Evolutionary conservation across 2,797 vertebrate genomes (phyloP), one percentile per base, ranked within the genome.

Genomic region (Phoeniculus purpureus): DNA sequence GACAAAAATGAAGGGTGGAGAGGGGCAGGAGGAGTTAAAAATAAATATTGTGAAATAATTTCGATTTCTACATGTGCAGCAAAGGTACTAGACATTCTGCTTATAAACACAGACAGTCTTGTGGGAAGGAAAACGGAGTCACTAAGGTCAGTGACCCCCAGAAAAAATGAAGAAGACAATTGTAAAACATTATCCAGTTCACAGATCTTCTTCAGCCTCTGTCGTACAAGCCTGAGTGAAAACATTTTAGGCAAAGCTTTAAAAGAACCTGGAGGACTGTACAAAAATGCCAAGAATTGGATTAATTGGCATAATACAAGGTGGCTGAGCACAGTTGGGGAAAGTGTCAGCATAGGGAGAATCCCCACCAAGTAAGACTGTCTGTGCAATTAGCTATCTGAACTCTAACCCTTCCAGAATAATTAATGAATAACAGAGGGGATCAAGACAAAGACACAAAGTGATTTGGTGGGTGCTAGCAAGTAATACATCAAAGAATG

Each of bases 371-470:
- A 98, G 98, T 98, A 98, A 98, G 98, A 98, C 97, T 97, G 98
- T 98, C 98, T 98, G 98, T 98, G 98, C 98, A 99, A 99, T 99
- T 99, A 99, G 98, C 98, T 98, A 97, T 98, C 97, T 98, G 98
- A 99, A 98, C 99, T 98, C 98, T 98, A 98, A 99, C 99, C 99
- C 98, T 97, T 98, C 98, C 97, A 98, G 98, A 99, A 99, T 99
- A 99, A 99, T 99, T 99, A 99, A 99, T 99, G 98, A 99, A 98
- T 99, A 99, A 98, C 98, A 99, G 98, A 99, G 97, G 98, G 98
- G 98, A 99, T 99, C 98, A 99, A 99, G 99, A 99, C 98, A 99
- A 99, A 99, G 98, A 98, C 98, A 97, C 97, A 97, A 98, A 98
- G 98, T 98, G 98, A 98, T 98, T 98, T 98, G 98, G 98, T 98